A percentile compares a stretch with the other conserved stretches of the same genome.
Conservation (phyloP, 2,113 vertebrate genomes). For the Mormyrus iriodes region DNA sequence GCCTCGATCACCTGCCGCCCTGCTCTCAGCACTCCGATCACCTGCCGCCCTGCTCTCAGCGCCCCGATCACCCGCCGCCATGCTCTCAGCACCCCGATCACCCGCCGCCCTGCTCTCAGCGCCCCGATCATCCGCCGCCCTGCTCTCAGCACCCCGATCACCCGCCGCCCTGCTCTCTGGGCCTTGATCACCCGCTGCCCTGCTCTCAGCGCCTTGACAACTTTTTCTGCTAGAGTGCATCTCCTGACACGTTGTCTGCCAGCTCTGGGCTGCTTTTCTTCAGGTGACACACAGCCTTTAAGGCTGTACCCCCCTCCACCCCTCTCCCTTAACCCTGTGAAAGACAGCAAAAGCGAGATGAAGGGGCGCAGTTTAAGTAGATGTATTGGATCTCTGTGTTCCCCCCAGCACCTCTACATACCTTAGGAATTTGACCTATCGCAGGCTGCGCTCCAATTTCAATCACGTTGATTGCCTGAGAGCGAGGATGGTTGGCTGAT, state of each 20-base stretch:
- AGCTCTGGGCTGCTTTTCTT: no score
- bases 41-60: neutral
- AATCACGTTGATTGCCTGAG: neutral
- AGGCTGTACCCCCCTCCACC: no score
- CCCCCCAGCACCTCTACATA: neutral
- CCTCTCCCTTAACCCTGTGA: no score
- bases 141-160: no score
- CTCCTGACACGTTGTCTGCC: no score
- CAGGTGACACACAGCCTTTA: no score
- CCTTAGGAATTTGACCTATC: neutral
- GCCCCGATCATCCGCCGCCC: neutral
- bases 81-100: neutral
- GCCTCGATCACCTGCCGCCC: neutral
- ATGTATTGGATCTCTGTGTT: neutral
- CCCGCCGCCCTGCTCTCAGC: neutral
- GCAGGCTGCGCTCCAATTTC: neutral
- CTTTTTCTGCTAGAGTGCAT: no score
- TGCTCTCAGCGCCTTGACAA: neutral
- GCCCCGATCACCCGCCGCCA: neutral
- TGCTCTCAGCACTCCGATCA: neutral
- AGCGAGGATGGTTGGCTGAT: no score
- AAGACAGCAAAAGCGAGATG: no score
- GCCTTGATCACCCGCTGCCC: no score
- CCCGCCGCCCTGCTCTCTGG: no score
- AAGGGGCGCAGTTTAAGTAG: no score